phyloP scores from a whole-genome alignment of 2,797 vertebrate species.

The Pseudotriccus pelzelni region DNA sequence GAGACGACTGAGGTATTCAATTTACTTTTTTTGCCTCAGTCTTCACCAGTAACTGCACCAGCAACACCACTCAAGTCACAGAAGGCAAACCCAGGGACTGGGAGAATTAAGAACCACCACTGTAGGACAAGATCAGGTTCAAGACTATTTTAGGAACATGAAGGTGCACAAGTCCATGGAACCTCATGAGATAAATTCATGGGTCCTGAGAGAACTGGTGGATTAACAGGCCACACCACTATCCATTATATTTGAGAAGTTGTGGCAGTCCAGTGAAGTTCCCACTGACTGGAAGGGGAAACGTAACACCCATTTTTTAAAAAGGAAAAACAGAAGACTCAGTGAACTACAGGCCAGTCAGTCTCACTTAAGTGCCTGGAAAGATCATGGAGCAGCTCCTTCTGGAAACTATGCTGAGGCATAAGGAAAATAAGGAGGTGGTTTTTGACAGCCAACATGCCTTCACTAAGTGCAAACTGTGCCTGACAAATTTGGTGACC shows the following conservation, averaged over 20 bases:
- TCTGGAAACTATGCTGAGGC: neutral
- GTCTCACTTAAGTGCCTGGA: neutral
- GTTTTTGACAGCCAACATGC: neutral
- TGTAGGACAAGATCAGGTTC: neutral
- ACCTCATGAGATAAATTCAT: neutral
- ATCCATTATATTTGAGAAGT: neutral
- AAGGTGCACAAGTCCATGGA: neutral
- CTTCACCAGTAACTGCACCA: neutral
- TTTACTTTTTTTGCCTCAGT: neutral
- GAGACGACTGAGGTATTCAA: neutral
- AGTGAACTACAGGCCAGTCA: neutral
- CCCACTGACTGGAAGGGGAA: neutral
- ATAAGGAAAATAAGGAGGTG: neutral
- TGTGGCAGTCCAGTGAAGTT: neutral
- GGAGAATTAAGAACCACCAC: neutral
- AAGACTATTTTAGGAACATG: neutral
- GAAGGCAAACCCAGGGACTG: neutral
- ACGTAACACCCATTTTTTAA: neutral
- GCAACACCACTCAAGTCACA: neutral
- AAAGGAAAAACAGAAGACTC: neutral
- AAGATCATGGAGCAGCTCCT: neutral
- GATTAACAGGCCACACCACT: neutral
- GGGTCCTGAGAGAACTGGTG: neutral
- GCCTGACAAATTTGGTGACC: neutral
- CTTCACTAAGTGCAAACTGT: neutral